Conservation (phyloP, 2,797 vertebrate species). For the Molossus molossus region DNA sequence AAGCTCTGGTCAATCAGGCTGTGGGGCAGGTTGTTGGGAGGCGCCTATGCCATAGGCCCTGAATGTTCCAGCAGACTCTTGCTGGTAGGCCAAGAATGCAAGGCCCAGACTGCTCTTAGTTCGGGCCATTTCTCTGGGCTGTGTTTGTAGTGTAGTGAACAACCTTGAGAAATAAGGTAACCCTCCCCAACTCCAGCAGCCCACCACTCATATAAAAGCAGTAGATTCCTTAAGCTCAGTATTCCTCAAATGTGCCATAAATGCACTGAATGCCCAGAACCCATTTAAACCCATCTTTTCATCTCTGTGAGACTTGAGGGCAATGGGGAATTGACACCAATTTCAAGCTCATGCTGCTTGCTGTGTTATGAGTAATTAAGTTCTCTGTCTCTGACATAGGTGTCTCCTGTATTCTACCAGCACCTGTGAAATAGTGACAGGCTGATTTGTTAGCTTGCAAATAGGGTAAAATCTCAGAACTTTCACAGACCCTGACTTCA, state of each 20-base stretch:
- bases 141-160: not conserved
- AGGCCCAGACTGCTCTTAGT: not conserved
- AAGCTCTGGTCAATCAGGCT: not conserved
- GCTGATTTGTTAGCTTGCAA: conserved; percentile 10
- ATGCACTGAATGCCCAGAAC: not conserved
- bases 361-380: not conserved
- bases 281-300: not conserved
- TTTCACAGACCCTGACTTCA: conserved; percentile 29
- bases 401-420: not conserved
- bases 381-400: not conserved
- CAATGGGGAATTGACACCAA: not conserved
- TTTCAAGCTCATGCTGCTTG: not conserved
- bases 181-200: not conserved
- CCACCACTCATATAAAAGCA: not conserved
- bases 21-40: not conserved
- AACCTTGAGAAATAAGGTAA: not conserved
- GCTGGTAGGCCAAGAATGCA: not conserved
- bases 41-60: not conserved
- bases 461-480: conserved; percentile 10
- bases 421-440: not conserved
- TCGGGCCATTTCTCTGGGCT: not conserved
- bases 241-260: not conserved
- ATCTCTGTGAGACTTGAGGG: not conserved
- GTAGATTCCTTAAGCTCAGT: not conserved
- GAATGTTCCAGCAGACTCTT: not conserved